Evolutionary conservation across 92 coral and sea anemone genomes (phyloP).

Genomic region (Epizoanthus stellaris): DNA sequence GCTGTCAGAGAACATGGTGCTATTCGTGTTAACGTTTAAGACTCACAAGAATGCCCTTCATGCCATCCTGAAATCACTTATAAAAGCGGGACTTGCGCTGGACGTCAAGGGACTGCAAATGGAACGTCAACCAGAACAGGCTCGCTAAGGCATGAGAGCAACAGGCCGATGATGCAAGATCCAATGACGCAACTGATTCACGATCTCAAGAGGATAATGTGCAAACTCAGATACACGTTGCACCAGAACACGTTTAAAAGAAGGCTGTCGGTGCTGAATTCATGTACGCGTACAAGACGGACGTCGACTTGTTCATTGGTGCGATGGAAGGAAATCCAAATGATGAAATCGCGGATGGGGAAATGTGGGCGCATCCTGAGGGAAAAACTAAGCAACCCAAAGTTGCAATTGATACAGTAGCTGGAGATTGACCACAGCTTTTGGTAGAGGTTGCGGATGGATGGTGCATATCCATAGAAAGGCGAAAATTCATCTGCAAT

Average conservation of each 20-base stretch:
- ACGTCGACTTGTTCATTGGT: conserved; percentile 30
- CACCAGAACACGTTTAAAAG: conserved; percentile 14
- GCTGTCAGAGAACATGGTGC: too few species aligned
- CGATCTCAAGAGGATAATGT: conserved; percentile 29
- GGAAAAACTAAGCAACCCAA: conserved; percentile 15
- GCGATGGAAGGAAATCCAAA: conserved; percentile 25
- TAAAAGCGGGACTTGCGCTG: too few species aligned
- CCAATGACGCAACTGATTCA: conserved; percentile 24
- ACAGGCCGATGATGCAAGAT: conserved; percentile 11
- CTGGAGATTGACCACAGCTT: conserved; percentile 9
- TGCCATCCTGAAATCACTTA: too few species aligned
- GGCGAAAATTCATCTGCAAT: neutral
- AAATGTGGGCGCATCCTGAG: conserved; percentile 8
- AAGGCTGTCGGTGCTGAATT: conserved; percentile 6
- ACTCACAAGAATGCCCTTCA: too few species aligned
- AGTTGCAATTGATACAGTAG: conserved; percentile 21
- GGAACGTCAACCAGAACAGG: too few species aligned
- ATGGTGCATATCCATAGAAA: conserved; percentile 26
- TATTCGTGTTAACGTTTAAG: too few species aligned
- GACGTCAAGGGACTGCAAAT: too few species aligned
- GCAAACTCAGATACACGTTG: conserved; percentile 26
- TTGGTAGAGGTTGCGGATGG: conserved; percentile 20
- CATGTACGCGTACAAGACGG: conserved; percentile 38
- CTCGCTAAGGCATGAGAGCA: too few species aligned
- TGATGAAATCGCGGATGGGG: neutral